phyloP scores from a whole-genome alignment of 2,113 vertebrate genomes.

The Coptodon bakossiorum region DNA sequence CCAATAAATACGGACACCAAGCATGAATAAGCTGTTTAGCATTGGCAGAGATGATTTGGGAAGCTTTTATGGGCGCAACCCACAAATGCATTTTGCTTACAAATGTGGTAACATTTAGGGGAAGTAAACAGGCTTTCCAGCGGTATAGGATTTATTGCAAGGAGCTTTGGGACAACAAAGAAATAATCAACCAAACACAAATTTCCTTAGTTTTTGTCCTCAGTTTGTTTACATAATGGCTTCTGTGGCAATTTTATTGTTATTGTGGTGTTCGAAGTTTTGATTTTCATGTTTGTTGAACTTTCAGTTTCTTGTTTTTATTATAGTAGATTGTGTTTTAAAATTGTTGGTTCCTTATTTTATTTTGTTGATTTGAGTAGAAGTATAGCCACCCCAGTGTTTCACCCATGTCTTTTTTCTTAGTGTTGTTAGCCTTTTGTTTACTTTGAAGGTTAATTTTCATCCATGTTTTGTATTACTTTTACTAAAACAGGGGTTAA shows the following conservation, averaged over 20 bases:
- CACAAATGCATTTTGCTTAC: not conserved
- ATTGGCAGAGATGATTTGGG: not conserved
- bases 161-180: not conserved
- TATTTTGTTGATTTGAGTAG: not conserved
- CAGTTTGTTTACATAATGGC: not conserved
- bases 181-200: not conserved
- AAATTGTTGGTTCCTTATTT: not conserved
- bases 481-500: not conserved
- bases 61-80: not conserved
- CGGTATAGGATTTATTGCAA: not conserved
- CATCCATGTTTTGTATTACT: not conserved
- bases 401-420: not conserved
- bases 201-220: not conserved
- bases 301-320: not conserved
- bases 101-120: not conserved
- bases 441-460: not conserved
- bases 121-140: not conserved
- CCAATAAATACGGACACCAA: not conserved
- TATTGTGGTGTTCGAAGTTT: not conserved
- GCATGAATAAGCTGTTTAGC: not conserved
- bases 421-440: not conserved
- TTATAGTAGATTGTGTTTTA: not conserved
- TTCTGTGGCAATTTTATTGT: not conserved
- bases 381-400: not conserved
- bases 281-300: not conserved